Base-by-base conservation (phyloP, 1,140 invertebrate genomes). In the Luehdorfia chinensis region DNA sequence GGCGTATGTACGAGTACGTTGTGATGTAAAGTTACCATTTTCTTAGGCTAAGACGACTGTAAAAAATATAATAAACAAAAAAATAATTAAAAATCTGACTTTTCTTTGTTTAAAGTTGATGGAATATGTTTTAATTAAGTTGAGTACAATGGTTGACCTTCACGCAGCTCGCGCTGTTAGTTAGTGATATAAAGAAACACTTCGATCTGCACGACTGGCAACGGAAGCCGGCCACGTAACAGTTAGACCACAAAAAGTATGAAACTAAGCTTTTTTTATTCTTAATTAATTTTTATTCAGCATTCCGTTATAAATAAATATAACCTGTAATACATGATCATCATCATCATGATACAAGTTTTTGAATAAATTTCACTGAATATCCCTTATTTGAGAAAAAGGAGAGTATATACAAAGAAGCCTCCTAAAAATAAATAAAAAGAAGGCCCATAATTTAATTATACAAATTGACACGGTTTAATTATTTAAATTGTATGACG, bases 21-120 rank as follows among this genome's bases (percentile, higher is more conserved):
- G 79, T 84, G 79, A 84, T 84, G 68, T 67, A 81, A 76, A 55
- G 80, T 84, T 84, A 84, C 80, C 80, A 84, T 77, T 80, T 71
- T 41, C 37, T 57, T 84, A 78, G 71, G 66, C 71, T 84, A 81
- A 79, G 76, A 75, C 45, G 72, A 75, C 61, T 81, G 75, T 80
- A 80, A 81, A 73, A 73, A 66, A 61, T 70, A 55, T 74, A 71
- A 73, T 68, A 71, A 74, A 73, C 64, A 62, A 59, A 66, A 56
- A 58, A 62, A 51, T 57, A 69, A 50, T 18, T 47, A 53, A 68
- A 62, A 56, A 50, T 16, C 25, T 54, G 30, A 32, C 44, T 6
- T 37, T 44, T 50, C 59, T 60, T 64, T 66, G 60, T 61, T 65
- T 50, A 30, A 25, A 16, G 21, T 4, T 50, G 32, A 36, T 45